Evolutionary conservation across 2,797 vertebrate species (phyloP).

Genomic region (Enteromius thamalakanensis): DNA sequence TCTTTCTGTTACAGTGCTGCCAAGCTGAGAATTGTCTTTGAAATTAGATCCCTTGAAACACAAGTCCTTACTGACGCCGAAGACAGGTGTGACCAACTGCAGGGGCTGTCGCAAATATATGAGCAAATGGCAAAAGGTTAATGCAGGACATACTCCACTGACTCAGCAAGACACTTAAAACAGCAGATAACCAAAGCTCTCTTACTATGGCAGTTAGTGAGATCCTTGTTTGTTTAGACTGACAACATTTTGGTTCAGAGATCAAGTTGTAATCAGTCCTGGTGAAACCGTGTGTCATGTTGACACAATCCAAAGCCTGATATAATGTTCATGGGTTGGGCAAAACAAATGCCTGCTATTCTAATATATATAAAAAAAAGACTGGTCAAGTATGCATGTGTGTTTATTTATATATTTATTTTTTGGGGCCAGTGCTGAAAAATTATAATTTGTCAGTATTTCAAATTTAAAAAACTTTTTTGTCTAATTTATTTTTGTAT

Average conservation of each 20-base stretch:
- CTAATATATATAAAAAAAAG: background rate
- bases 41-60: background rate
- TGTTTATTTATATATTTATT: background rate
- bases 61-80: background rate
- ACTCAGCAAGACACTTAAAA: background rate
- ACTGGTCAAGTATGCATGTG: background rate
- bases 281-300: background rate
- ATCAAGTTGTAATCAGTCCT: background rate
- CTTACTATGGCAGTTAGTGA: background rate
- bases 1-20: background rate
- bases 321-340: background rate
- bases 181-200: slow-evolving; percentile 5
- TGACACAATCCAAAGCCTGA: background rate
- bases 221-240: slow-evolving; percentile 8
- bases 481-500: no score
- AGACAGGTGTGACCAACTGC: slow-evolving; percentile 11
- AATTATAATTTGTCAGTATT: background rate
- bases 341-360: background rate
- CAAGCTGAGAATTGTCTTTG: background rate
- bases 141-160: background rate
- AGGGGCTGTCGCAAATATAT: background rate
- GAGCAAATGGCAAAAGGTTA: slow-evolving; percentile 25
- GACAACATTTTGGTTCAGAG: slow-evolving; percentile 15
- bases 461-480: background rate
- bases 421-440: background rate